Evolutionary conservation across 2,797 vertebrate genomes (phyloP).

Genomic region (Carduelis carduelis): DNA sequence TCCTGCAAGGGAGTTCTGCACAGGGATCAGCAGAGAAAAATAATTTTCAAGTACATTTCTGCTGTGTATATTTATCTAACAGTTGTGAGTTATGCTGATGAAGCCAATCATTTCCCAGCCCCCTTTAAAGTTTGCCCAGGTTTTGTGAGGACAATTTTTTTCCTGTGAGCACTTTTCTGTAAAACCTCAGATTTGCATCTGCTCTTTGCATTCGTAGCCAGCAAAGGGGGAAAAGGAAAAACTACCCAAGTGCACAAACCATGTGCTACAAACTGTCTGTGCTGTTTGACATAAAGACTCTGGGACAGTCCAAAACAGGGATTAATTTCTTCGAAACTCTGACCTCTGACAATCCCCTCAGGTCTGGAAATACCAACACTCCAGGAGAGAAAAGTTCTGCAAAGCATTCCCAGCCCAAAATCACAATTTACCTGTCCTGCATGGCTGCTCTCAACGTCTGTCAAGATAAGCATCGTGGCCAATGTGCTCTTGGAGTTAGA

Average conservation of each 20-base stretch:
- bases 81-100: not conserved
- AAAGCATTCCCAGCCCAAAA: not conserved
- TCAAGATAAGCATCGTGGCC: not conserved
- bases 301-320: not conserved
- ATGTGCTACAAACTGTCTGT: not conserved
- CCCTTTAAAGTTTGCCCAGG: not conserved
- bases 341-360: not conserved
- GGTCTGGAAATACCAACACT: not conserved
- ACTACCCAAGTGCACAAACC: not conserved
- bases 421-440: not conserved
- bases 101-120: not conserved
- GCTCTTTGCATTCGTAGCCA: not conserved
- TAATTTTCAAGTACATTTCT: not conserved
- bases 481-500: not conserved
- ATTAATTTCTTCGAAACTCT: not conserved
- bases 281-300: not conserved
- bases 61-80: not conserved
- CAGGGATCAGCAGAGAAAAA: not conserved
- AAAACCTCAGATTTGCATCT: not conserved
- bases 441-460: rapidly evolving
- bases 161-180: not conserved
- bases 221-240: not conserved
- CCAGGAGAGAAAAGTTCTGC: not conserved
- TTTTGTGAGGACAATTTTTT: not conserved
- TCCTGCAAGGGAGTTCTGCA: not conserved